Percentiles rank a stretch among this genome's conserved stretches.
Evolutionary conservation across 2,888 invertebrate species (phyloP).

Genomic region (Thereva nobilitata): DNA sequence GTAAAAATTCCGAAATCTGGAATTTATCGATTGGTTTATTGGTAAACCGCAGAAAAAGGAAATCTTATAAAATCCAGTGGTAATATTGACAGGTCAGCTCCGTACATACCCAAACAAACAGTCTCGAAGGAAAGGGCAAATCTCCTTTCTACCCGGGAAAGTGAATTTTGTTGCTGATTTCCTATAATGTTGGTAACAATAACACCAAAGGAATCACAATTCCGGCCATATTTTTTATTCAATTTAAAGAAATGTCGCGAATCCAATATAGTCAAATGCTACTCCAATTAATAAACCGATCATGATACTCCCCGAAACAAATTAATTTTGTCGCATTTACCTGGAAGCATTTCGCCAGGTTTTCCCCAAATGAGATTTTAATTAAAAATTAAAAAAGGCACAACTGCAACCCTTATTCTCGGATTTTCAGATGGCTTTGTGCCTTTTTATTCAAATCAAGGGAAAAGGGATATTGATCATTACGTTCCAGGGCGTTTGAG

Average conservation of each 20-base stretch:
- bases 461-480: constrained; percentile 9
- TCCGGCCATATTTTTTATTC: constrained; percentile 27
- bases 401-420: constrained; percentile 24
- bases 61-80: constrained; percentile 11
- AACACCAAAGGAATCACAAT: constrained; percentile 9
- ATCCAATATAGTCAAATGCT: constrained; percentile 20
- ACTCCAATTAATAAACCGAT: constrained; percentile 33
- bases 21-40: constrained; percentile 31
- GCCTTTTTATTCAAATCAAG: constrained; percentile 16
- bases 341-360: constrained; percentile 29
- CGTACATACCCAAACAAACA: background rate
- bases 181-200: too few species aligned
- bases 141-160: too few species aligned
- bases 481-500: background rate
- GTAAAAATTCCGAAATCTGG: constrained; percentile 20
- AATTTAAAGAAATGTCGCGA: constrained; percentile 22
- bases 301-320: constrained; percentile 31
- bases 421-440: constrained; percentile 11
- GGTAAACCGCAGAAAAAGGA: constrained; percentile 17
- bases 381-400: constrained; percentile 33
- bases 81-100: background rate
- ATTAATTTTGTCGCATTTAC: constrained; percentile 30
- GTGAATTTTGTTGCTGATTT: too few species aligned
- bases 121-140: too few species aligned
- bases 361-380: constrained; percentile 33